Percentiles rank a stretch among this genome's conserved stretches.
phyloP scores from a whole-genome alignment of 2,113 vertebrate genomes.

The Plotosus lineatus region DNA sequence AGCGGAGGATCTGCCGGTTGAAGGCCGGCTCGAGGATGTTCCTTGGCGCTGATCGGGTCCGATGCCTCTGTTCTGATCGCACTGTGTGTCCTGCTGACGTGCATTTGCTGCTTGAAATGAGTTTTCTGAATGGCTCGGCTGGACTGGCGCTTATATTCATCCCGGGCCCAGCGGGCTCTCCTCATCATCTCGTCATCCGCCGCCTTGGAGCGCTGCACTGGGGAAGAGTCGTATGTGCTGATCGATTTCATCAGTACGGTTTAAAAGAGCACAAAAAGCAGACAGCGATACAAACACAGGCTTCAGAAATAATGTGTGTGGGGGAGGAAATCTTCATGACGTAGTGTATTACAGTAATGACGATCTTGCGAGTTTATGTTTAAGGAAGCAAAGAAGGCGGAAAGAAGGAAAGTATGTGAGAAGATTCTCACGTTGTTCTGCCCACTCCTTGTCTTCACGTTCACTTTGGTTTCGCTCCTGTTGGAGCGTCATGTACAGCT shows the following conservation, averaged over 20 bases:
- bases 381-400: background rate
- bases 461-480: slow-evolving; percentile 75
- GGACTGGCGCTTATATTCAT: slow-evolving; percentile 78
- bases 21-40: background rate
- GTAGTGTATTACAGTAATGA: no score
- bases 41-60: background rate
- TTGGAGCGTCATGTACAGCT: slow-evolving; percentile 79
- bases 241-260: background rate
- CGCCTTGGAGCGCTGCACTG: slow-evolving; percentile 56
- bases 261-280: background rate
- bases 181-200: slow-evolving; percentile 57
- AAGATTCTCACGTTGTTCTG: slow-evolving; percentile 76
- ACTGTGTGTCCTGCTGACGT: slow-evolving; percentile 61
- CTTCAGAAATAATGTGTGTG: background rate
- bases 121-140: slow-evolving; percentile 79
- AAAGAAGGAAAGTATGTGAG: slow-evolving; percentile 10
- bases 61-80: slow-evolving; percentile 52
- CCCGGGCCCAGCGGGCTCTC: slow-evolving; percentile 70
- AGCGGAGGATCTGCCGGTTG: slow-evolving; percentile 4
- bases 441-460: slow-evolving; percentile 75
- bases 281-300: background rate
- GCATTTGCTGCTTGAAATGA: slow-evolving; percentile 60
- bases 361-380: background rate
- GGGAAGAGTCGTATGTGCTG: background rate
- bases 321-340: no score